Base-by-base conservation (phyloP, 2,113 vertebrate species). In the Actenoides hombroni region DNA sequence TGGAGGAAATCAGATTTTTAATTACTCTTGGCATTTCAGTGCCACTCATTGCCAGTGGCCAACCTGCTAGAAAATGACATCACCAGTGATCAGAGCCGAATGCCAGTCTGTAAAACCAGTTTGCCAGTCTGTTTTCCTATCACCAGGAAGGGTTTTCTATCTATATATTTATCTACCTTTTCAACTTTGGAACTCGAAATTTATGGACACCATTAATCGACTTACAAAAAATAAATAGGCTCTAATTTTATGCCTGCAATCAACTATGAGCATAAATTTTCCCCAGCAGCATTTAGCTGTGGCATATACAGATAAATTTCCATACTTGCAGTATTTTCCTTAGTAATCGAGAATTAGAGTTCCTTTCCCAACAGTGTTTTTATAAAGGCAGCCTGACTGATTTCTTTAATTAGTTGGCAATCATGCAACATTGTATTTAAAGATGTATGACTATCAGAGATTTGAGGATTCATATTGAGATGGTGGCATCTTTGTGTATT, bases 351-450 rank as follows among this genome's bases (percentile, higher is more conserved):
- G 77, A 77, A 88, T 49, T 25, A 24, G 17, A 48, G 24, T 77
- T 90, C 63, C 68, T 60, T 78, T 2, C 0, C 46, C 42, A 75
- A 7, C 61, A 39, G 25, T 4, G 10, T 31, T 84, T 60, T 78
- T 57, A 78, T 56, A 69, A 92, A 76, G 69, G 29, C 60, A 81
- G 51, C 26, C 26, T 39, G 68, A 82, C 37, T 70, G 57, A 60
- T 86, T 60, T 68, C 48, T 92, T 93, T 86, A 92, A 88, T 88
- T 86, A 88, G 68, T 46, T 86, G 87, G 33, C 42, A 88, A 60
- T 86, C 79, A 25, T 3, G 28, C 15, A 63, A 35, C 35, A 35
- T 12, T 65, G 6, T 11, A 28, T 75, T 77, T 39, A 64, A 93
- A 63, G 92, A 75, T 57, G 16, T 57, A 53, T 39, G 31, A 53